A percentile compares a stretch with the other conserved stretches of the same genome.
Evolutionary conservation across 2,113 vertebrate species (phyloP).

Genomic region (Datnioides undecimradiatus): DNA sequence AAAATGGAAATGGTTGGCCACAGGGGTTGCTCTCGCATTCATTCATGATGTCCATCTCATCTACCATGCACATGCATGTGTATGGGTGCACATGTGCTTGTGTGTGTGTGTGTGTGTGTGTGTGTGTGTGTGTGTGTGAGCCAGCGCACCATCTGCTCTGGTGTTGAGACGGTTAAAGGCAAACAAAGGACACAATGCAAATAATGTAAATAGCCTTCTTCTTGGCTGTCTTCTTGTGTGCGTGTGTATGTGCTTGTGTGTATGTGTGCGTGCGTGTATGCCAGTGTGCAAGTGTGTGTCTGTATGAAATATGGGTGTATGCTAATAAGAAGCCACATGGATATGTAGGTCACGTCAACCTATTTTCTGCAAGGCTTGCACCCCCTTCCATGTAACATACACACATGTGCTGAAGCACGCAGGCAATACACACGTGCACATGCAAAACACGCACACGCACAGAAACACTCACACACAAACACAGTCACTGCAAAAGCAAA

Average conservation of each 20-base stretch:
- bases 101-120: neutral
- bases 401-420: constrained; percentile 35
- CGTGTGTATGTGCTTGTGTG: constrained; percentile 10
- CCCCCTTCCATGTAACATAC: constrained; percentile 51
- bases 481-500: constrained; percentile 25
- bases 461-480: constrained; percentile 28
- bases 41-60: constrained; percentile 39
- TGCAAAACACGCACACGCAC: constrained; percentile 22
- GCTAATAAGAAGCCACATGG: constrained; percentile 81
- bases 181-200: constrained; percentile 81
- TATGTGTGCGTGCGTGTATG: constrained; percentile 4
- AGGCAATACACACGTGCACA: no score
- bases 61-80: neutral
- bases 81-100: neutral
- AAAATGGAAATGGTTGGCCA: constrained; percentile 41
- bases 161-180: constrained; percentile 71
- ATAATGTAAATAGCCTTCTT: constrained; percentile 79
- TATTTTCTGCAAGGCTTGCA: constrained; percentile 77
- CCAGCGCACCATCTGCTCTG: constrained; percentile 72
- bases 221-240: constrained; percentile 62
- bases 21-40: constrained; percentile 18
- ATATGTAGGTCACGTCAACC: constrained; percentile 85
- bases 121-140: constrained; percentile 22
- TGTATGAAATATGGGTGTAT: constrained; percentile 71
- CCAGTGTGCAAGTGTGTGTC: constrained; percentile 18